Evolutionary conservation across 2,888 invertebrate genomes (phyloP).

Genomic region (Trissonchulus latispiculum): DNA sequence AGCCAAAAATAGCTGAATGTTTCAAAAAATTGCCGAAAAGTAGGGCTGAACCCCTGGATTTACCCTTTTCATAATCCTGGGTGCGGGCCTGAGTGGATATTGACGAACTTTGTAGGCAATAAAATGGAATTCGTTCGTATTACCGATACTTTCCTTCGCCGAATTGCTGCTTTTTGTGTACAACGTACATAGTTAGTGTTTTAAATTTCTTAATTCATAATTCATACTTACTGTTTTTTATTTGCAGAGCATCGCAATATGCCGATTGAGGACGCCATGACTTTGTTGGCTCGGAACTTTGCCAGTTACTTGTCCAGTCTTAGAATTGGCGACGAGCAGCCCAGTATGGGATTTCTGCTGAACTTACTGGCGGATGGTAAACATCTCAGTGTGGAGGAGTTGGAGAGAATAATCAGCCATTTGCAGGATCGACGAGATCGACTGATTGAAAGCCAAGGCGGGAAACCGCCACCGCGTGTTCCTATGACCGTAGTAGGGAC

Average conservation of each 20-base stretch:
- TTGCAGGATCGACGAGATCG: constrained; percentile 62
- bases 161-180: no score
- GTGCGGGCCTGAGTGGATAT: no score
- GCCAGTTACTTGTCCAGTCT: constrained; percentile 42
- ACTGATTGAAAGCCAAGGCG: constrained; percentile 64
- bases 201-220: no score
- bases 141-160: no score
- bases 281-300: constrained; percentile 56
- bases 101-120: no score
- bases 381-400: constrained; percentile 45
- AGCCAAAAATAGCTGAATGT: no score
- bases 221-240: constrained; percentile 16
- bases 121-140: no score
- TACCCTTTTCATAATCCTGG: no score
- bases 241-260: constrained; percentile 79
- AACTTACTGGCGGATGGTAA: constrained; percentile 72
- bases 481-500: background rate
- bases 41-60: no score
- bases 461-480: constrained; percentile 45
- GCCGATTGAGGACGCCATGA: constrained; percentile 80
- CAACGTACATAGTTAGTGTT: no score
- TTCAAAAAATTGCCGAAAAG: no score
- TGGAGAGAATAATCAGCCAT: constrained; percentile 49
- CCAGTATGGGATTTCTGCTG: constrained; percentile 54
- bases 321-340: constrained; percentile 26